Evolutionary conservation across 2,888 invertebrate genomes (phyloP).

Genomic region (Aleiodes alternator): DNA sequence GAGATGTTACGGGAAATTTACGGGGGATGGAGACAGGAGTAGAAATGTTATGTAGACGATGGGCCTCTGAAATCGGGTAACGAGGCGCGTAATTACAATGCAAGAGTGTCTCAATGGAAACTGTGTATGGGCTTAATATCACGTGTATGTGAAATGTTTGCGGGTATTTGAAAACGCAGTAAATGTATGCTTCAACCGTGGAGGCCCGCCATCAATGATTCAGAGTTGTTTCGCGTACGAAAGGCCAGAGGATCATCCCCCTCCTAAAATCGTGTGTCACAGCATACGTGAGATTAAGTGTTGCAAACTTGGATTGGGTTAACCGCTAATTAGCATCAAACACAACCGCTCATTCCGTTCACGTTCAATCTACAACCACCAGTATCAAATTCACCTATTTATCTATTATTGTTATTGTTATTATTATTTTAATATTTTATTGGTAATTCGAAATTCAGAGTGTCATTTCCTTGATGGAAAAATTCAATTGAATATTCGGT

Average conservation of each 20-base stretch:
- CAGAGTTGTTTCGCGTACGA: slow-evolving; percentile 34
- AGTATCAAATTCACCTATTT: not conserved
- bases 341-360: slow-evolving; percentile 26
- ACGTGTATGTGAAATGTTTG: slow-evolving; percentile 36
- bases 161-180: slow-evolving; percentile 27
- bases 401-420: not conserved
- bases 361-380: slow-evolving; percentile 7
- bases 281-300: slow-evolving; percentile 42
- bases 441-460: not conserved
- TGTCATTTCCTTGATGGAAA: too few species aligned
- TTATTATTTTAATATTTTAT: not conserved
- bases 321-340: slow-evolving; percentile 41
- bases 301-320: slow-evolving; percentile 20
- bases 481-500: too few species aligned
- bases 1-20: not conserved
- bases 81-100: slow-evolving; percentile 60
- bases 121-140: slow-evolving; percentile 48
- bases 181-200: slow-evolving; percentile 10
- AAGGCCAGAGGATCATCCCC: slow-evolving; percentile 23
- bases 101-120: slow-evolving; percentile 58
- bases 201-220: slow-evolving; percentile 43
- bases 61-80: slow-evolving; percentile 43
- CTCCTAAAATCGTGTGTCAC: slow-evolving; percentile 19
- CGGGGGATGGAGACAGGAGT: not conserved
- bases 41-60: not conserved